Conservation (phyloP, 2,888 invertebrate genomes). For the Scaeva pyrastri region DNA sequence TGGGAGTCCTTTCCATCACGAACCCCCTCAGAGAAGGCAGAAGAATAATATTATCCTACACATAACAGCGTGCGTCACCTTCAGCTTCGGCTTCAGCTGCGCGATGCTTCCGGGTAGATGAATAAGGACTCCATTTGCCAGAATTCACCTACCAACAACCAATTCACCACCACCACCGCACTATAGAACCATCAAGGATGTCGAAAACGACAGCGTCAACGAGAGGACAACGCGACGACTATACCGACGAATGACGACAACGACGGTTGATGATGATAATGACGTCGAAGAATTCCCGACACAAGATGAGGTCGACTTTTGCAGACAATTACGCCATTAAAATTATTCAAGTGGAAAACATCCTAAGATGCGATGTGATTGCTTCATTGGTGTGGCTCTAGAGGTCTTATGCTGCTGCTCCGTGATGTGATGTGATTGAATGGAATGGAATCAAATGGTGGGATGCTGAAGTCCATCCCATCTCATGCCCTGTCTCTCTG, state of each 20-base stretch:
- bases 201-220: slow-evolving; percentile 57
- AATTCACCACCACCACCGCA: neutral
- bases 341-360: slow-evolving; percentile 74
- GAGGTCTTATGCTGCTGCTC: neutral
- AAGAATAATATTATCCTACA: slow-evolving; percentile 43
- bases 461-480: neutral
- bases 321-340: slow-evolving; percentile 75
- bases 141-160: slow-evolving; percentile 16
- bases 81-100: neutral
- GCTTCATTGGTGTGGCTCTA: slow-evolving; percentile 32
- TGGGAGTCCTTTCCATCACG: slow-evolving; percentile 2
- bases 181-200: slow-evolving; percentile 10
- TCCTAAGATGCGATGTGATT: slow-evolving; percentile 62
- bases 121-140: slow-evolving; percentile 38
- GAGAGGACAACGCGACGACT: too few relatives aligned
- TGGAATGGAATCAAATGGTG: neutral
- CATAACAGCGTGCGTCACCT: neutral
- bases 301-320: slow-evolving; percentile 70
- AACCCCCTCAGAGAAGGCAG: slow-evolving; percentile 12
- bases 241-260: too few relatives aligned
- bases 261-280: slow-evolving; percentile 33
- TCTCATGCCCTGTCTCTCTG: neutral
- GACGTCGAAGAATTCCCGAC: slow-evolving; percentile 52
- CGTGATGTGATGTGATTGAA: neutral
- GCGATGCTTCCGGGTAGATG: slow-evolving; percentile 45